A percentile compares a stretch with the other conserved stretches of the same genome.
These are phyloP conservation scores for Ganaspis brasiliensis DNA, from an alignment of 2,888 invertebrate species.

Conservation along the genomic window DNA sequence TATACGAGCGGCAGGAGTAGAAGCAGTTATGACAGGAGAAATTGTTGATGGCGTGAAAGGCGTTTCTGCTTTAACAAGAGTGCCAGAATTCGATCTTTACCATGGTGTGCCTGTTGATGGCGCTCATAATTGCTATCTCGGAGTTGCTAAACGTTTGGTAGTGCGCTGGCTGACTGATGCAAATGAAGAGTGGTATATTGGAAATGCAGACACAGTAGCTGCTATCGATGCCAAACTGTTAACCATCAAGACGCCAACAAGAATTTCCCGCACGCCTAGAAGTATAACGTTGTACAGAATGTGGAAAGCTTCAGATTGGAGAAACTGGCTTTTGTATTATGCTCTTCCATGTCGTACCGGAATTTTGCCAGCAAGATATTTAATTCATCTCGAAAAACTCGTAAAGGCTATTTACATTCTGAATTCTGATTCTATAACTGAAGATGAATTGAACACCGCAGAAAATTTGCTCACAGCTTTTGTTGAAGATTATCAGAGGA, in stretches of 20 bases:
- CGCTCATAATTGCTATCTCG: conserved; percentile 17
- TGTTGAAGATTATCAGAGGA: too few relatives aligned
- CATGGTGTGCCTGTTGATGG: neutral
- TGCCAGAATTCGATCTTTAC: conserved; percentile 34
- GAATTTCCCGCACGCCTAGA: conserved; percentile 52
- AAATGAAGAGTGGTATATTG: conserved; percentile 50
- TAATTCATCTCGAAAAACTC: conserved; percentile 10
- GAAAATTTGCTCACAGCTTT: neutral
- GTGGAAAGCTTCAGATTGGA: conserved; percentile 58
- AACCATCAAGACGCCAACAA: conserved; percentile 47
- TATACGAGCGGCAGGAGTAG: neutral
- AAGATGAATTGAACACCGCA: conserved; percentile 31
- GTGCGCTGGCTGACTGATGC: neutral
- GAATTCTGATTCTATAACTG: conserved; percentile 35
- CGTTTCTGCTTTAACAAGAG: conserved; percentile 19
- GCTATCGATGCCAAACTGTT: conserved; percentile 49
- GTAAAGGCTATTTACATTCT: conserved; percentile 39
- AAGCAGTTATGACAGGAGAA: neutral
- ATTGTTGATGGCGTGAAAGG: conserved; percentile 27
- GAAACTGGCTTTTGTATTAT: conserved; percentile 56
- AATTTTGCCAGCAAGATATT: neutral
- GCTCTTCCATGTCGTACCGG: conserved; percentile 32
- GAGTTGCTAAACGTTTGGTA: conserved; percentile 42
- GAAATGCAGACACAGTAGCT: conserved; percentile 43
- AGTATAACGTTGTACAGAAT: conserved; percentile 39